Evolutionary conservation across 1,140 invertebrate genomes (phyloP).

Genomic region (Hyles euphorbiae): DNA sequence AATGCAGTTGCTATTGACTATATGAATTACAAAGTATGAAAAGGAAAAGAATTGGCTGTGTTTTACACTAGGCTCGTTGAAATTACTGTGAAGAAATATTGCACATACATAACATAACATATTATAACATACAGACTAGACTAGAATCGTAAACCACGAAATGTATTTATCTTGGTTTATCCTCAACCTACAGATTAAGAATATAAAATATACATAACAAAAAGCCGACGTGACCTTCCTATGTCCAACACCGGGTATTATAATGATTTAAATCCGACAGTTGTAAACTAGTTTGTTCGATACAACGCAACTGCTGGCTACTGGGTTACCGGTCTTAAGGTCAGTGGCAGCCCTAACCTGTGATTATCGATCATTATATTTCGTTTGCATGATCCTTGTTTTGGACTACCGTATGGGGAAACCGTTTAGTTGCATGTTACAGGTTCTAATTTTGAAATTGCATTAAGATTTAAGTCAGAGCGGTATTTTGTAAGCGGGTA

Average conservation of each 20-base stretch:
- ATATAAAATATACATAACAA: neutral
- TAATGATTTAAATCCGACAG: slow-evolving; percentile 4
- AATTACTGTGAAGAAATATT: too few species aligned
- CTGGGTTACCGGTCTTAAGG: slow-evolving; percentile 4
- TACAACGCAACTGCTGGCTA: slow-evolving; percentile 1
- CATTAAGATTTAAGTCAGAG: too few species aligned
- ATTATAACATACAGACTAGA: too few species aligned
- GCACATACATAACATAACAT: too few species aligned
- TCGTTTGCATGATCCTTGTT: slow-evolving; percentile 3
- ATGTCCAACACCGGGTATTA: slow-evolving; percentile 1
- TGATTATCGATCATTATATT: slow-evolving; percentile 4
- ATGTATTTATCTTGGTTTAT: neutral
- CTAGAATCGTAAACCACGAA: too few species aligned
- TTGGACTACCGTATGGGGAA: neutral
- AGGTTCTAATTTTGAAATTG: too few species aligned
- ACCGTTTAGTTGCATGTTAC: too few species aligned
- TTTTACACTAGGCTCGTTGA: too few species aligned
- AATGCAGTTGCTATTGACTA: too few species aligned
- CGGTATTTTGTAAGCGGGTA: too few species aligned
- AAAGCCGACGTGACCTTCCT: slow-evolving; percentile 8
- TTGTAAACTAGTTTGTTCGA: slow-evolving; percentile 5
- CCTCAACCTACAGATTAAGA: neutral
- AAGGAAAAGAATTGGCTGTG: too few species aligned
- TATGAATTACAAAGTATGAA: too few species aligned
- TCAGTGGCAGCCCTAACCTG: slow-evolving; percentile 8